Evolutionary conservation across 30 jellyfish, hydroid and myxozoan genomes (phyloP).

Genomic region (Mastigias papua): DNA sequence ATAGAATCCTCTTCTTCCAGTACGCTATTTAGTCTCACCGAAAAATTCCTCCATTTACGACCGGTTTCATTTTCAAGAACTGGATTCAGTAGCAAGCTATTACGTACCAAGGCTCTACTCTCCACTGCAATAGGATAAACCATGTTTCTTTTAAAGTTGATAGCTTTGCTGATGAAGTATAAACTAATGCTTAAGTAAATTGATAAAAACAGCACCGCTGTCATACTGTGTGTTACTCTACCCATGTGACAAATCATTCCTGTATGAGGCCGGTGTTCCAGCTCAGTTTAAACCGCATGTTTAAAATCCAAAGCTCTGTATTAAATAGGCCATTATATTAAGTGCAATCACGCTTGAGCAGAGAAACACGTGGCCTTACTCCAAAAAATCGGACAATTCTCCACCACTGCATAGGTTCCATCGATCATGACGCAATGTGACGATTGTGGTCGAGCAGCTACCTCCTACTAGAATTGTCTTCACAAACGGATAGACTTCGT

Average conservation of each 20-base stretch:
- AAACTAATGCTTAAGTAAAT: slow-evolving; percentile 18
- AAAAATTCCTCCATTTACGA: not conserved
- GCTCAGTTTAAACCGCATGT: not conserved
- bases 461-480: too few relatives aligned
- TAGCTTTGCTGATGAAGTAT: slow-evolving; percentile 10
- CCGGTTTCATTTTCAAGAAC: not conserved
- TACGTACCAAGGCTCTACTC: not conserved
- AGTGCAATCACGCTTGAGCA: not conserved
- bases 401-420: too few relatives aligned
- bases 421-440: too few relatives aligned
- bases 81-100: not conserved
- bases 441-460: too few relatives aligned
- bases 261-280: slow-evolving; percentile 12
- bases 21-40: not conserved
- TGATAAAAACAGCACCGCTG: slow-evolving; percentile 42
- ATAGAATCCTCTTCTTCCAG: not conserved
- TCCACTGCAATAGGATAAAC: not conserved
- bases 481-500: too few relatives aligned
- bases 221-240: not conserved
- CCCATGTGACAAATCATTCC: slow-evolving; percentile 7
- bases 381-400: too few relatives aligned
- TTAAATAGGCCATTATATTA: not conserved
- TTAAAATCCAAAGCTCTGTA: not conserved
- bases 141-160: not conserved
- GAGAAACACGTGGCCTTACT: not conserved